These are phyloP conservation scores for Chionodraco myersi DNA, from an alignment of 2,113 vertebrate species.

Conservation along the genomic window DNA sequence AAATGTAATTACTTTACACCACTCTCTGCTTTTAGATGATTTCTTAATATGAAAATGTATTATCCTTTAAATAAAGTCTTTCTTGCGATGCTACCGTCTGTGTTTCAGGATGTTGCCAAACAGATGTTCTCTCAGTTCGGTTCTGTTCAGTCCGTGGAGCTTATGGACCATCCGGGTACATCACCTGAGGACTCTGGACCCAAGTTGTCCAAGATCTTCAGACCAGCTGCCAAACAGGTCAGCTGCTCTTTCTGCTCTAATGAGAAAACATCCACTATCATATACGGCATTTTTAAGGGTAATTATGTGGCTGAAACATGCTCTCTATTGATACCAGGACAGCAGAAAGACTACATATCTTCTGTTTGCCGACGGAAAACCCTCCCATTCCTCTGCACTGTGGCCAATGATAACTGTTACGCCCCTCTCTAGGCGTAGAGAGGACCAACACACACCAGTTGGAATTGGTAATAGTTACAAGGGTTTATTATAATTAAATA, in stretches of 20 bases:
- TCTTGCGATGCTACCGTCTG: background rate
- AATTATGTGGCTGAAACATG: too few relatives aligned
- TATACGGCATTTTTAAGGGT: background rate
- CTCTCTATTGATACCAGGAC: too few relatives aligned
- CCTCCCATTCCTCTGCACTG: too few relatives aligned
- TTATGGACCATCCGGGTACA: slow-evolving; percentile 85
- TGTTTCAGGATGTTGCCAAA: slow-evolving; percentile 80
- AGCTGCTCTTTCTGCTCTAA: background rate
- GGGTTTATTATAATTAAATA: too few relatives aligned
- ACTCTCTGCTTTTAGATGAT: too few relatives aligned
- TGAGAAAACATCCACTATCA: background rate
- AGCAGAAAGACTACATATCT: too few relatives aligned
- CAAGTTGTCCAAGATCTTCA: slow-evolving; percentile 81
- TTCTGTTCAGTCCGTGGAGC: slow-evolving; percentile 82
- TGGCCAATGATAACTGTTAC: too few relatives aligned
- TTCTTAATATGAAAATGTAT: background rate
- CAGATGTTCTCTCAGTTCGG: slow-evolving; percentile 87
- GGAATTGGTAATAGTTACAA: too few relatives aligned
- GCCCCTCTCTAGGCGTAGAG: too few relatives aligned
- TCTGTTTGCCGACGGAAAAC: too few relatives aligned
- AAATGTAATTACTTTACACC: background rate
- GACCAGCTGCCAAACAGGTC: slow-evolving; percentile 73
- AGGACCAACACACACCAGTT: too few relatives aligned
- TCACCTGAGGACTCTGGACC: slow-evolving; percentile 68
- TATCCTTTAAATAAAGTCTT: background rate